Evolutionary conservation across 2,797 vertebrate species (phyloP).

Genomic region (Florisuga fusca): DNA sequence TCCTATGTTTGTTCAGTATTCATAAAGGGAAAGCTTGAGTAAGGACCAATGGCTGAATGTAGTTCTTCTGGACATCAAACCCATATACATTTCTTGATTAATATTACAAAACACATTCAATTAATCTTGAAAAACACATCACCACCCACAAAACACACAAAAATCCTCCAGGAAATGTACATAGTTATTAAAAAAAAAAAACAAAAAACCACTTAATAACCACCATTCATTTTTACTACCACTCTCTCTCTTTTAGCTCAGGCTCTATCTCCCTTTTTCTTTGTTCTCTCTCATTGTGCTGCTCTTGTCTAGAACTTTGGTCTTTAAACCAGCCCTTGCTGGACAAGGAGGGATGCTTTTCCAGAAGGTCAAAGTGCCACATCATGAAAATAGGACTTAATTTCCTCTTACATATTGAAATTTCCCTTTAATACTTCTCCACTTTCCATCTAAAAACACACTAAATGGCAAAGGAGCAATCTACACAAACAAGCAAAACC

Average conservation of each 20-base stretch:
- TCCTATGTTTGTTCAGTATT: not conserved
- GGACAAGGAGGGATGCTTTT: not conserved
- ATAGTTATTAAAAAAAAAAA: too few relatives aligned
- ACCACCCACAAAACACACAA: not conserved
- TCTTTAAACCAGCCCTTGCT: too few relatives aligned
- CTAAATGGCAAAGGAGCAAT: not conserved
- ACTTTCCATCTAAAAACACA: not conserved
- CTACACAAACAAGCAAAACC: not conserved
- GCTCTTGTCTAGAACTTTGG: accelerated
- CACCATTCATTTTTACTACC: not conserved
- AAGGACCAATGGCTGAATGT: not conserved
- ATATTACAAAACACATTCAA: not conserved
- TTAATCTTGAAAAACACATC: not conserved
- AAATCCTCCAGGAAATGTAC: accelerated
- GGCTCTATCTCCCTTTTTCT: not conserved
- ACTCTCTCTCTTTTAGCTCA: not conserved
- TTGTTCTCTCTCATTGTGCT: too few relatives aligned
- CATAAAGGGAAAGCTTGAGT: not conserved
- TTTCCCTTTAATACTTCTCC: not conserved
- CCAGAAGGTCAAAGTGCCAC: not conserved
- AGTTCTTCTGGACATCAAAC: not conserved
- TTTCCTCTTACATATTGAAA: not conserved
- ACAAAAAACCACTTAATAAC: too few relatives aligned
- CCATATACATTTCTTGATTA: not conserved
- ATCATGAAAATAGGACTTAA: not conserved